phyloP scores from a whole-genome alignment of 30 jellyfish, hydroid and myxozoan species.

The Catostylus mosaicus region DNA sequence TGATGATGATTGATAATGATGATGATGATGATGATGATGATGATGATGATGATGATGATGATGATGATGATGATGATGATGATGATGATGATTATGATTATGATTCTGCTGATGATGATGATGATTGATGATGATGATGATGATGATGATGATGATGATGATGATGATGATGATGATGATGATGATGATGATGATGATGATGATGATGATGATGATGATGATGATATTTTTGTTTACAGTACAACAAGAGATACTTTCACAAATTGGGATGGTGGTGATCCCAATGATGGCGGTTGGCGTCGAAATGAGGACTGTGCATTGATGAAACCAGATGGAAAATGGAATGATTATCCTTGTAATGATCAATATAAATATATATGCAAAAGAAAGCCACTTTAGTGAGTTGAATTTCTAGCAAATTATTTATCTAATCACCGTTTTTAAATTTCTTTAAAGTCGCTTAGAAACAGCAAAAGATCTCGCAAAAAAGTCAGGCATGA shows the following conservation, averaged over 20 bases:
- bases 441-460: no score
- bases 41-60: neutral
- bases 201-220: neutral
- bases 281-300: constrained; percentile 94
- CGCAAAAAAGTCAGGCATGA: no score
- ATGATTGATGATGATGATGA: no score
- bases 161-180: neutral
- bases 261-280: constrained; percentile 98
- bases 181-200: neutral
- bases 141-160: neutral
- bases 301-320: constrained; percentile 96
- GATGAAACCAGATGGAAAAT: constrained; percentile 96
- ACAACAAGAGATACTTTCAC: constrained; percentile 72
- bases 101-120: no score
- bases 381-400: constrained; percentile 87
- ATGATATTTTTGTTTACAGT: constrained; percentile 31
- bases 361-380: constrained; percentile 91
- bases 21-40: neutral
- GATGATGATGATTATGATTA: no score
- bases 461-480: no score
- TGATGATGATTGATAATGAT: no score
- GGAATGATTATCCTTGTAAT: constrained; percentile 98
- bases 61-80: neutral
- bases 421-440: no score
- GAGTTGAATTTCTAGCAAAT: neutral